Evolutionary conservation across 1,140 invertebrate species (phyloP), one percentile per base, ranked within the genome.

Genomic region (Trachymyrmex cornetzi): DNA sequence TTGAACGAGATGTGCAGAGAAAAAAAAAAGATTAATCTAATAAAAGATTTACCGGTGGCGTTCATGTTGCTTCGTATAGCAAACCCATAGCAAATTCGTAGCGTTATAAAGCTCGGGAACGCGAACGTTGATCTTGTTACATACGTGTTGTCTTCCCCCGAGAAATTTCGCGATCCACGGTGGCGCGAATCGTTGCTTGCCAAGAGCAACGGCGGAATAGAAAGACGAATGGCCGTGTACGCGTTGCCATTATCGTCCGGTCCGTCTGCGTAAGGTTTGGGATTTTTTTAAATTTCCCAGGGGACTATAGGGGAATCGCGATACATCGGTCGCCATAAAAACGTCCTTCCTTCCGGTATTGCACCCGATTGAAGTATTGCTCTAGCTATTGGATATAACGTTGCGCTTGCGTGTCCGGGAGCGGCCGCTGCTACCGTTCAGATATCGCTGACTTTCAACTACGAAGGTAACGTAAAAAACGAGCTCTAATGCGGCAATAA

Each of bases 201-300:
- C 22, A 34, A 38, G 24, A 48, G 38, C 22, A 38, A 27, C 34
- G 55, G 74, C 74, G 22, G 4, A 44, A 22, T 44, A 16, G 34
- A 77, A 77, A 77, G 74, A 77, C 74, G 57, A 63, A 77, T 77
- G 74, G 74, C 74, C 57, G 55, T 11, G 74, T 64, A 77, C 71
- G 84, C 87, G 48, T 16, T 85, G 48, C 61, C 38, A 66, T 55
- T 87, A 67, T 66, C 59, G 57, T 57, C 57, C 22, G 4, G 27
- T 44, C 53, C 57, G 34, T 34, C 69, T 59, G 59, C 55, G 67
- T 59, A 34, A 61, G 44, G 69, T 61, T 24, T 38, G 77, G 89
- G 88, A 89, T 89, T 89, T 89, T 89, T 89, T 88, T 30, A 86
- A 89, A 89, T 89, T 89, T 89, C 88, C 87, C 80, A 22, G 11